Evolutionary conservation across 2,888 invertebrate species (phyloP).

Genomic region (Volucella inflata): DNA sequence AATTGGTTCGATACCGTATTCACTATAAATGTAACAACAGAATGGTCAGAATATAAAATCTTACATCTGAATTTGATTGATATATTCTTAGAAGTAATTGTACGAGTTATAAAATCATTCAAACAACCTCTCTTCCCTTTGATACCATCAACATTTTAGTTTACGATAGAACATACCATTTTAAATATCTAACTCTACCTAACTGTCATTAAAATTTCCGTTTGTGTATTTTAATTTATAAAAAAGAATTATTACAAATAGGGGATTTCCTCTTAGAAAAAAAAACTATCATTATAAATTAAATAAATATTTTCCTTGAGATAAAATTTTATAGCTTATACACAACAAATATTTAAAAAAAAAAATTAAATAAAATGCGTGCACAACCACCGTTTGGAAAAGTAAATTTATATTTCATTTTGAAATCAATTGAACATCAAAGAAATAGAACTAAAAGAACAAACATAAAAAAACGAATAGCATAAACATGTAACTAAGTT

Average conservation of each 20-base stretch:
- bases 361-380: slow-evolving; percentile 80
- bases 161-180: no score
- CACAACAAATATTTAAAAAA: slow-evolving; percentile 62
- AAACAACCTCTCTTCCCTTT: no score
- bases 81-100: no score
- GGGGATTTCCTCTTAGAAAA: slow-evolving; percentile 38
- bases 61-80: no score
- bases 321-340: slow-evolving; percentile 25
- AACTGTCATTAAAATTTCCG: background rate
- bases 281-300: background rate
- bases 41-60: no score
- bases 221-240: background rate
- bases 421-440: slow-evolving; percentile 65
- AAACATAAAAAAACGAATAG: slow-evolving; percentile 22
- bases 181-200: no score
- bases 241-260: background rate
- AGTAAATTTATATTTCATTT: slow-evolving; percentile 71
- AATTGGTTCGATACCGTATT: no score
- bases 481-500: slow-evolving; percentile 1
- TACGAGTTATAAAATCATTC: no score
- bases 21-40: no score
- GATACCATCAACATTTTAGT: no score
- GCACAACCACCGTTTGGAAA: slow-evolving; percentile 81
- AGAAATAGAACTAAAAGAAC: slow-evolving; percentile 7
- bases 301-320: background rate